Conservation (phyloP, 2,797 vertebrate species). For the Meda fulgida region DNA sequence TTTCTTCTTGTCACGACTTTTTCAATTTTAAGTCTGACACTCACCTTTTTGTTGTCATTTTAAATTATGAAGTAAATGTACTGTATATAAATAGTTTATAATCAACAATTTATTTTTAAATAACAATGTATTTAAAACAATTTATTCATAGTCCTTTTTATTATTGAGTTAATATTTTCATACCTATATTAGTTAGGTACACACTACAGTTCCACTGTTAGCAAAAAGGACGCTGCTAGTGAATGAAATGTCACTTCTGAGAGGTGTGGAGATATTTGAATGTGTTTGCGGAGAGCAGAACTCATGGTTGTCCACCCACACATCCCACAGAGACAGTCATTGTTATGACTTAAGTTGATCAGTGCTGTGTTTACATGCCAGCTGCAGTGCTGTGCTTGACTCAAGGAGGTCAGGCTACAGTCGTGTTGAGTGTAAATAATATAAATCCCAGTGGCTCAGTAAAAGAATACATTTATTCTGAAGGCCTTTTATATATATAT, state of each 20-base stretch:
- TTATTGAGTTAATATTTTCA: background rate
- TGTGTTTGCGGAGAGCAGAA: constrained; percentile 29
- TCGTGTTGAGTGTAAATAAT: constrained; percentile 47
- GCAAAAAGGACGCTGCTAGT: background rate
- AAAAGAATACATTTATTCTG: constrained; percentile 1
- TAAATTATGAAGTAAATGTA: background rate
- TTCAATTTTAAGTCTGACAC: background rate
- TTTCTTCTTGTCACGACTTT: background rate
- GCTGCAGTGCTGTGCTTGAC: constrained; percentile 46
- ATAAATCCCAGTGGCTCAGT: constrained; percentile 20
- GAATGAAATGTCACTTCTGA: constrained; percentile 33
- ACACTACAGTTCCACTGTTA: background rate
- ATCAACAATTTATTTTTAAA: background rate
- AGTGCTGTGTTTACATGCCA: constrained; percentile 53
- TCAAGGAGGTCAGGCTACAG: constrained; percentile 43
- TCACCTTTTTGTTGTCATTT: background rate
- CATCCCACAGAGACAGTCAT: constrained; percentile 48
- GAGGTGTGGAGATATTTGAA: constrained; percentile 30
- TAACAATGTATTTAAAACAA: background rate
- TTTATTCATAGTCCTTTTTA: background rate
- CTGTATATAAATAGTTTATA: background rate
- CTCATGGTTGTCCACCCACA: constrained; percentile 46
- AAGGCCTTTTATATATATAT: background rate
- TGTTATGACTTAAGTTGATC: constrained; percentile 52
- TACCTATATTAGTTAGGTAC: background rate